phyloP scores from a whole-genome alignment of 2,113 vertebrate genomes.

The Stercorarius parasiticus region DNA sequence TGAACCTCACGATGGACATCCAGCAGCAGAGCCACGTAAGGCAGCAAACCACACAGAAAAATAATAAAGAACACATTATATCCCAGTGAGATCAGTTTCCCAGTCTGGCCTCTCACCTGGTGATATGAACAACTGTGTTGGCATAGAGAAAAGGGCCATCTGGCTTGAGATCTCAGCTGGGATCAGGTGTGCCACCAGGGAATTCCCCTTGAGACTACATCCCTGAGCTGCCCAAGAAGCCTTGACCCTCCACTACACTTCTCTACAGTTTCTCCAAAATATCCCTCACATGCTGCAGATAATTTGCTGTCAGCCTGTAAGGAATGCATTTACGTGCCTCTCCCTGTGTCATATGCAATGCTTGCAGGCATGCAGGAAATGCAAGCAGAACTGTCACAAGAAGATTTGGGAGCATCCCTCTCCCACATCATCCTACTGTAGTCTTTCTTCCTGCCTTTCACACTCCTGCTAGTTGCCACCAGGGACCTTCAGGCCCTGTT shows the following conservation, averaged over 20 bases:
- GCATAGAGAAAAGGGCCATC: neutral
- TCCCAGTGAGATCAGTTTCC: neutral
- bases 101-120: neutral
- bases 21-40: neutral
- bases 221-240: neutral
- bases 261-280: neutral
- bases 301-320: neutral
- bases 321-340: neutral
- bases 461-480: neutral
- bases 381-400: neutral
- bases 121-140: neutral
- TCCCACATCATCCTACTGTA: neutral
- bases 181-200: neutral
- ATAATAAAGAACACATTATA: neutral
- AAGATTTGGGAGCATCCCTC: neutral
- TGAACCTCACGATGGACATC: neutral
- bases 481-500: neutral
- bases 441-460: neutral
- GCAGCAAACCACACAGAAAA: neutral
- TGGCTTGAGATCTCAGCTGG: neutral
- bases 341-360: neutral
- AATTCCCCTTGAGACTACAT: neutral
- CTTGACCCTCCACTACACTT: neutral
- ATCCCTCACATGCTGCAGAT: neutral
- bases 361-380: neutral